Evolutionary conservation across 2,797 vertebrate species (phyloP), one percentile per base, ranked within the genome.

Genomic region (Botia kubotai): DNA sequence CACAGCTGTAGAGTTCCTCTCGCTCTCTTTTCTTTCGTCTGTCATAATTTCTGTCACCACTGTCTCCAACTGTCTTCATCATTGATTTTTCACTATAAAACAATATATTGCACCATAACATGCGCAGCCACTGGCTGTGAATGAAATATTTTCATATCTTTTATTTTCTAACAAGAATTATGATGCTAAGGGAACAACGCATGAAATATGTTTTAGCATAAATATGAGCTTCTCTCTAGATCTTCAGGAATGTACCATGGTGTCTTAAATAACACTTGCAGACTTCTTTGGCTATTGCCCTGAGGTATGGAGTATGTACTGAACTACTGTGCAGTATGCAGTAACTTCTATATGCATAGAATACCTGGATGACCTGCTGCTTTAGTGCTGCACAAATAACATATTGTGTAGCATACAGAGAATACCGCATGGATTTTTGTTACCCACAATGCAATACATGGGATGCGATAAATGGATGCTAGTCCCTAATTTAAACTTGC

Each of bases 21-120:
- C 57, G n/a, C 23, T 43, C 1, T 46, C 43, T 58, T 23, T 73
- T 58, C 12, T 72, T 57, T 43, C 4, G 8, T 58, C 19, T 29
- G 23, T 50, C 10, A 39, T 39, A 13, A 55, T 57, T 21, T 58
- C 36, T 50, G 23, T 48, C 29, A 53, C 0, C 39, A 74, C 55
- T 23, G 8, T 74, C 39, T 13, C 16, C 43, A 43, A 43, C 43
- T 46, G 43, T 46, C 43, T 46, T 46, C 43, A 63, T 63, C 11
- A 50, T 75, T 14, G 43, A 33, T 29, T 63, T 60, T 48, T 74
- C 57, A 62, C 29, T 21, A 55, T 53, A 17, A 7, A 72, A 12
- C 23, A 26, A 57, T 23, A 50, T 19, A 63, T 63, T 48, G 16
- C 21, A 75, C 1, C 4, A 12, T 4, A 5, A 63, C 10, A 29